Base-by-base conservation (phyloP, 2,797 vertebrate genomes). In the Cryptoprocta ferox region DNA sequence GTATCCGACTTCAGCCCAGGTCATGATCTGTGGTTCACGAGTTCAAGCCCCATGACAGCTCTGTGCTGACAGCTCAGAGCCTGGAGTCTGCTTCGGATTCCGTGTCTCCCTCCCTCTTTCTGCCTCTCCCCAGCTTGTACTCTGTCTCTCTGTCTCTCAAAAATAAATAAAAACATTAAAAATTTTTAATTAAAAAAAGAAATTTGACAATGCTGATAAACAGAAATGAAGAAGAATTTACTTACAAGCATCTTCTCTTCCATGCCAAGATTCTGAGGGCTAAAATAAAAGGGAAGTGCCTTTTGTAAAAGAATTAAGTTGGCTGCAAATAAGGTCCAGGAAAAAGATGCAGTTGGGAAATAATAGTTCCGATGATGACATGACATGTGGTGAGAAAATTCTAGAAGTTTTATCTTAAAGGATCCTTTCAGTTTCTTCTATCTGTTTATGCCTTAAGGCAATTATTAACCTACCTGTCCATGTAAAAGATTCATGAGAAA, bases 221-320 rank as follows among this genome's bases (percentile, higher is more conserved):
- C 32, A 92, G 48, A 90, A 89, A 87, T 61, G 32, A 86, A 45
- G 7, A 81, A 45, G 39, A 39, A 30, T 92, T 97, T 90, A 71
- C 21, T 30, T 87, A 63, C 19, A 92, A 63, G 61, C 32, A 61
- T 75, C 32, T 80, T 88, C 56, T 92, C n/a, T 93, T 80, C 19
- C 13, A 35, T 53, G 50, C 48, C 5, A 94, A 95, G 80, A 66
- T 81, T 92, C 18, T 63, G 65, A 81, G 92, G 89, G 32, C 68
- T 78, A 68, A 73, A 93, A 87, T 66, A 70, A 90, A 94, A 83
- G 37, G 30, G 16, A 88, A 80, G 48, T 15, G 15, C 13, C 68
- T 82, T 93, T 92, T 89, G 18, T n/a, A 95, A 86, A 86, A 87
- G 42, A 90, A 82, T 63, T 35, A 75, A 12, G 19, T 80, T 18